A percentile compares a stretch with the other conserved stretches of the same genome.
Evolutionary conservation across 1,140 invertebrate genomes (phyloP).

Genomic region (Tyrophagus putrescentiae): DNA sequence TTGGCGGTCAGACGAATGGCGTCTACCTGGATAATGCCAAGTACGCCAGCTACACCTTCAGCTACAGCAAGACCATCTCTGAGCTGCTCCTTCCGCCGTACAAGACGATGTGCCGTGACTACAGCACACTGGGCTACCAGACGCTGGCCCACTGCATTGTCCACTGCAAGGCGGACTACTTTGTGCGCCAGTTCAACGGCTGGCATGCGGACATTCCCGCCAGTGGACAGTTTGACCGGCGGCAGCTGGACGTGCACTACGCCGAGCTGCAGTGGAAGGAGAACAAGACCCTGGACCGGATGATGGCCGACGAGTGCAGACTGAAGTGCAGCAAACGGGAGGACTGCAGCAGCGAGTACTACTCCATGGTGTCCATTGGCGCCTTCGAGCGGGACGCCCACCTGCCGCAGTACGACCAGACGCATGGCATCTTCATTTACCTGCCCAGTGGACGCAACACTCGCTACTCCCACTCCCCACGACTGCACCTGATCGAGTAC

Average conservation of each 20-base stretch:
- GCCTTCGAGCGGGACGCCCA: slow-evolving; percentile 5
- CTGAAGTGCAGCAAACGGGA: slow-evolving; percentile 6
- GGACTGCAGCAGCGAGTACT: slow-evolving; percentile 14
- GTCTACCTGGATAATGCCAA: slow-evolving; percentile 17
- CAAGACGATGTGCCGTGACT: slow-evolving; percentile 10
- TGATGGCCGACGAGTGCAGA: slow-evolving; percentile 9
- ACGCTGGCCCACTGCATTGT: slow-evolving; percentile 12
- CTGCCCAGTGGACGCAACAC: slow-evolving; percentile 15
- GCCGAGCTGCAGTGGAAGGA: neutral
- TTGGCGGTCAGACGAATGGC: slow-evolving; percentile 19
- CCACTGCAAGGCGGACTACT: slow-evolving; percentile 16
- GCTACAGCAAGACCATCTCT: slow-evolving; percentile 15
- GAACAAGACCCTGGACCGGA: slow-evolving; percentile 16
- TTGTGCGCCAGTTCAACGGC: slow-evolving; percentile 6
- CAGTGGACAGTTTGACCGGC: neutral
- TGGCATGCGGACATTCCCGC: slow-evolving; percentile 15
- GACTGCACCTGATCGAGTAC: slow-evolving; percentile 14
- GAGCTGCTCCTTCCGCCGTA: slow-evolving; percentile 16
- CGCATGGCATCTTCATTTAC: slow-evolving; percentile 13
- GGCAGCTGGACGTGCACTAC: neutral
- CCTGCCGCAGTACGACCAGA: neutral
- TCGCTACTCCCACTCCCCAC: slow-evolving; percentile 12
- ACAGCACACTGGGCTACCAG: slow-evolving; percentile 14
- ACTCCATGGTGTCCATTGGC: neutral
- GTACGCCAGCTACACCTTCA: slow-evolving; percentile 5